Base-by-base conservation (phyloP, 2,888 invertebrate genomes). In the Chymomyza procnemis region DNA sequence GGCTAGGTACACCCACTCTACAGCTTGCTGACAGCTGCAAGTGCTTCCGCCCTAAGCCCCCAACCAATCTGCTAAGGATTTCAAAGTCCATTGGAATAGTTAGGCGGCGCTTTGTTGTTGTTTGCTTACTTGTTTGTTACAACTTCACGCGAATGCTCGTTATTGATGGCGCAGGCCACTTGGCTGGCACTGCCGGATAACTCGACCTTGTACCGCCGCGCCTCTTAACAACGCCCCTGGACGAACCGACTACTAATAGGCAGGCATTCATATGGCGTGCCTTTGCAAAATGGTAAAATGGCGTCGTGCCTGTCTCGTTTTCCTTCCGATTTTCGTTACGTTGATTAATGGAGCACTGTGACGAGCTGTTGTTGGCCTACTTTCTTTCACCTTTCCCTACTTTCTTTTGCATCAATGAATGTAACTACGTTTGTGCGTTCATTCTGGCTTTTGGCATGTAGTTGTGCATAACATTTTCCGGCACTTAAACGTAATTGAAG, bases 401-500 rank as follows among this genome's bases (percentile, higher is more conserved):
- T 50, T 8, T 18, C 26, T 26, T 26, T 8, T 26, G 26, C 26
- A 26, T 26, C 26, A 26, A 26, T 26, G 26, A 6, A 6, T 2
- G 6, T 26, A n/a, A n/a, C n/a, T n/a, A 26, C 26, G 4, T 26
- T 8, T 26, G 26, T 26, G 6, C 26, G 41, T 34, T 61, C 65
- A 63, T 58, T 85, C 73, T 69, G 78, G 73, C 79, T 73, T 64
- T 72, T 67, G 62, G 63, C 48, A 61, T 67, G 73, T 73, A 69
- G 79, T 67, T 73, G 80, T 71, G 70, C 74, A 78, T 70, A 83
- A 72, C 74, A 66, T 79, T 85, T 86, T 80, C 85, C 82, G 86
- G 80, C 85, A 87, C 85, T 86, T 86, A 72, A 65, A 56, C 56
- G 79, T 84, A 86, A 86, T 86, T 84, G 84, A 76, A 74, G 84